Conservation (phyloP, 2,888 invertebrate species). For the Acrocyrtus sp. region DNA sequence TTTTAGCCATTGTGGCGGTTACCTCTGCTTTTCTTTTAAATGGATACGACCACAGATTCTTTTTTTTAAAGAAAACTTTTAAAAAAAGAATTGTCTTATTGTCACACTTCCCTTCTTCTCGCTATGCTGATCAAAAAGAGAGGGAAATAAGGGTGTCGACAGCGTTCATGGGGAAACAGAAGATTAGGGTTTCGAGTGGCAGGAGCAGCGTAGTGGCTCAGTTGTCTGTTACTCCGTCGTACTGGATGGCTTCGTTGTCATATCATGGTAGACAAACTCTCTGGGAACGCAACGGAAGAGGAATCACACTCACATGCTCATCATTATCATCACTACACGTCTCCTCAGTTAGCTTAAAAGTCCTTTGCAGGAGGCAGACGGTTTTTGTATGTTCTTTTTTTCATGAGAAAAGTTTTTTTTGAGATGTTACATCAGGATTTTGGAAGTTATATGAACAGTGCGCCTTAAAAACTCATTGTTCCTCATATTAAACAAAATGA, state of each 20-base stretch:
- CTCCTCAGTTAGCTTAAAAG: no score
- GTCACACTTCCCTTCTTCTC: conserved; percentile 39
- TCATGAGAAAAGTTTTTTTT: no score
- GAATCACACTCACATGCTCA: conserved; percentile 55
- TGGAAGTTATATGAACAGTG: no score
- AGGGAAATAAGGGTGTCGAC: conserved; percentile 40
- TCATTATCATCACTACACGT: conserved; percentile 46
- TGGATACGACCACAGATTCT: no score
- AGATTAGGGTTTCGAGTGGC: no score
- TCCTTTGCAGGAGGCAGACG: no score
- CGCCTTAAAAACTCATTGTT: no score
- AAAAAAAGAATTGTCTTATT: conserved; percentile 26
- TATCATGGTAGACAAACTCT: conserved; percentile 19
- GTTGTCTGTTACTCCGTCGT: no score
- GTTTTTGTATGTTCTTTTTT: no score
- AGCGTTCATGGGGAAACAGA: conserved; percentile 32
- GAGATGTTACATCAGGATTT: no score
- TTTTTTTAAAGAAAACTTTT: conserved; percentile 12
- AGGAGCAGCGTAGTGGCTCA: no score
- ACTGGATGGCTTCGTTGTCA: conserved; percentile 36
- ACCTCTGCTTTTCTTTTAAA: conserved; percentile 10
- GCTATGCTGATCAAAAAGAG: conserved; percentile 22
- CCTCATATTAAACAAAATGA: no score
- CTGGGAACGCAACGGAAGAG: conserved; percentile 50
- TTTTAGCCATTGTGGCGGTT: conserved; percentile 12